These are phyloP conservation scores for Panorpa germanica DNA, from an alignment of 2,888 invertebrate species.

Conservation along the genomic window DNA sequence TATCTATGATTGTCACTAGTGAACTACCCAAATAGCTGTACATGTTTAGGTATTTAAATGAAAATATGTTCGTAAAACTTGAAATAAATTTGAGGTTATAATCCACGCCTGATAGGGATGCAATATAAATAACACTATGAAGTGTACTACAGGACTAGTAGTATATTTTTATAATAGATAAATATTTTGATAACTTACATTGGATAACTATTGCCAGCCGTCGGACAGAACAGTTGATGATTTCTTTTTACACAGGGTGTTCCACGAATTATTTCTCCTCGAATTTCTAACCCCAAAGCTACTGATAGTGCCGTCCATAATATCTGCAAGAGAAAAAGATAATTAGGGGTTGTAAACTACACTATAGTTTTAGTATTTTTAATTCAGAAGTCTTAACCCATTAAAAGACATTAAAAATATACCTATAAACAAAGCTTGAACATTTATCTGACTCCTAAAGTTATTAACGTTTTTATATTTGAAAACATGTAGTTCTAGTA, in stretches of 20 bases:
- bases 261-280: constrained; percentile 73
- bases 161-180: background rate
- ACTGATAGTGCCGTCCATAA: constrained; percentile 79
- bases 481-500: too few relatives aligned
- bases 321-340: constrained; percentile 38
- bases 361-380: background rate
- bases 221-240: constrained; percentile 81
- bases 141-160: too few relatives aligned
- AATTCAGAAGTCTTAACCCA: background rate
- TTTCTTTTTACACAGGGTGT: constrained; percentile 79
- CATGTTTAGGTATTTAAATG: too few relatives aligned
- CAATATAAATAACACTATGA: background rate
- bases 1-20: too few relatives aligned
- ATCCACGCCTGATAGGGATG: background rate
- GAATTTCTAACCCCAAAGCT: constrained; percentile 69
- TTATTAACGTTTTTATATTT: too few relatives aligned
- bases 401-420: background rate
- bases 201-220: constrained; percentile 80
- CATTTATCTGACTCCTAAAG: too few relatives aligned
- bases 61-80: too few relatives aligned
- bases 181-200: constrained; percentile 69
- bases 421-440: too few relatives aligned
- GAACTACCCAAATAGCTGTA: too few relatives aligned
- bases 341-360: constrained; percentile 2
- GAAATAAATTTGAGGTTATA: too few relatives aligned